A percentile compares a stretch with the other conserved stretches of the same genome.
phyloP scores from a whole-genome alignment of 1,140 invertebrate species.

The Nebria ingens region DNA sequence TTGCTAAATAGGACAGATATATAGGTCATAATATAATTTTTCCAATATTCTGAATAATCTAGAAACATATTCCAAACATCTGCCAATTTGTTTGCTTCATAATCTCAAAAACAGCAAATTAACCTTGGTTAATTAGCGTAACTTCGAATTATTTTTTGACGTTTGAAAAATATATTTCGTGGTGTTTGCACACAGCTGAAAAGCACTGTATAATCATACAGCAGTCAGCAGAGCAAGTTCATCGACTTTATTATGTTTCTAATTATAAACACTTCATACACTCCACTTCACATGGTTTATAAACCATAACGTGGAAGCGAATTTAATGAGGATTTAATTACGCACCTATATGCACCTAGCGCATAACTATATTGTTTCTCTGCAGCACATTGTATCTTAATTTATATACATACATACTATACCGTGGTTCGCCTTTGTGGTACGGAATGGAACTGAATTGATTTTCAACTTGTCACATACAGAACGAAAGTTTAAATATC shows the following conservation, averaged over 20 bases:
- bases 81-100: neutral
- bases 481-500: too few species aligned
- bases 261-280: neutral
- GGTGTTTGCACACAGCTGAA: neutral
- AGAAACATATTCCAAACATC: neutral
- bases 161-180: neutral
- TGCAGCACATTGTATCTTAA: neutral
- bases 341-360: neutral
- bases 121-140: neutral
- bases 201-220: too few species aligned
- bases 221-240: neutral
- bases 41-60: too few species aligned
- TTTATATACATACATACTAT: neutral
- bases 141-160: neutral
- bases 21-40: too few species aligned
- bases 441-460: neutral
- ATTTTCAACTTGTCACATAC: too few species aligned
- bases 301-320: neutral
- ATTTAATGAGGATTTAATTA: neutral
- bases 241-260: neutral
- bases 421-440: neutral
- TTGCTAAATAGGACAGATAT: too few species aligned
- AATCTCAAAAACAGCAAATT: neutral
- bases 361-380: neutral
- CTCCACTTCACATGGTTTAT: neutral